Percentiles rank a stretch among this genome's conserved stretches.
Evolutionary conservation across 2,113 vertebrate species (phyloP).

Genomic region (Manacus vitellinus): DNA sequence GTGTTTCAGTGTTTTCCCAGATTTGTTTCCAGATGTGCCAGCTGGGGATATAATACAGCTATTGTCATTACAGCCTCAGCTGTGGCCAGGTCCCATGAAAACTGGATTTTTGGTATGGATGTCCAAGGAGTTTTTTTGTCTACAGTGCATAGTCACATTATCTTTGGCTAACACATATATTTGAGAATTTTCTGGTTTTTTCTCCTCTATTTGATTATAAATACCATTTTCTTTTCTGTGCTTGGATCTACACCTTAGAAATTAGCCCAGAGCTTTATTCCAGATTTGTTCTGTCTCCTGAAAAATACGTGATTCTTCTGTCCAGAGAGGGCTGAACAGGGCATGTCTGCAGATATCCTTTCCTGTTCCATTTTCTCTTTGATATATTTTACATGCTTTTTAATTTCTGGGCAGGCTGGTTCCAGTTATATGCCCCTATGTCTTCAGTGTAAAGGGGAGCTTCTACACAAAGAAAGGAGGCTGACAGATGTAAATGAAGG

Average conservation of each 20-base stretch:
- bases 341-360: not conserved
- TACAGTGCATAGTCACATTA: not conserved
- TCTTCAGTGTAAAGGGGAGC: not conserved
- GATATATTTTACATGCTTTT: not conserved
- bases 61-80: not conserved
- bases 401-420: not conserved
- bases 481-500: not conserved
- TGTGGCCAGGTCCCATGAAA: not conserved
- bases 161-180: not conserved
- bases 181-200: not conserved
- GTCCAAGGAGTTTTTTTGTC: rapidly evolving
- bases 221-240: not conserved
- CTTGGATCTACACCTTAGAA: not conserved
- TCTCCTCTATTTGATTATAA: not conserved
- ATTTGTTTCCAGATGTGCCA: not conserved
- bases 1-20: not conserved
- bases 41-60: not conserved
- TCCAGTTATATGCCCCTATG: not conserved
- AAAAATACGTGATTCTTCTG: not conserved
- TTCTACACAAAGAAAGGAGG: not conserved
- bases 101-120: not conserved
- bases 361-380: not conserved
- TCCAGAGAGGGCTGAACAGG: not conserved
- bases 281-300: not conserved
- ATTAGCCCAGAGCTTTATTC: not conserved